Conservation (phyloP, 2,113 vertebrate species). For the Antennarius striatus region DNA sequence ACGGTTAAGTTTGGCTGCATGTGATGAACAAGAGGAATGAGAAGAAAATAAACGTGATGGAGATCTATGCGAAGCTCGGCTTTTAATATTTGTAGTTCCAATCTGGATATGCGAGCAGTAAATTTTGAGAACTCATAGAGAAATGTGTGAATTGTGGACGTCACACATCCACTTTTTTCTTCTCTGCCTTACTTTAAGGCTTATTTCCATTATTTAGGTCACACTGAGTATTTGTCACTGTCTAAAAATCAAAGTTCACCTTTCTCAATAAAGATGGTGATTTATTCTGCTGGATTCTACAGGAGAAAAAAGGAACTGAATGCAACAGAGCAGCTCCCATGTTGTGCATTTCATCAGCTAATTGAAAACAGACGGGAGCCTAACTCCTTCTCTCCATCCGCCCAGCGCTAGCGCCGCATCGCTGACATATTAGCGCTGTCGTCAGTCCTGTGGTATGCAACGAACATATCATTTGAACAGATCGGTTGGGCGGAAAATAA, state of each 20-base stretch:
- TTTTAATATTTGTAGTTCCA: conserved; percentile 24
- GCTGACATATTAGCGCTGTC: conserved; percentile 66
- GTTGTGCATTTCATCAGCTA: conserved; percentile 72
- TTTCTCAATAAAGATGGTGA: conserved; percentile 34
- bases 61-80: conserved; percentile 64
- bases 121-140: conserved; percentile 37
- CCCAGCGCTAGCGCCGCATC: conserved; percentile 42
- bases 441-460: conserved; percentile 59
- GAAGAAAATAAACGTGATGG: conserved; percentile 50
- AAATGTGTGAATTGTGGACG: conserved; percentile 9
- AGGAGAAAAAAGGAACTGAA: conserved; percentile 41
- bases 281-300: conserved; percentile 37
- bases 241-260: conserved; percentile 16
- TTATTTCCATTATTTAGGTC: conserved; percentile 61
- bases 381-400: conserved; percentile 62
- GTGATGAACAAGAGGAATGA: conserved; percentile 43
- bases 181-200: conserved; percentile 15
- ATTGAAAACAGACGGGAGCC: conserved; percentile 79
- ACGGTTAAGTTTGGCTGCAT: conserved; percentile 50
- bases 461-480: conserved; percentile 53
- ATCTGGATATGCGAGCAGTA: conserved; percentile 43
- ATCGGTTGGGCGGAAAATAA: conserved; percentile 53
- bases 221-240: conserved; percentile 53
- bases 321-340: conserved; percentile 65
- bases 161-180: too few species aligned